Conservation (phyloP, 2,113 vertebrate genomes). For the Rhagologus leucostigma region DNA sequence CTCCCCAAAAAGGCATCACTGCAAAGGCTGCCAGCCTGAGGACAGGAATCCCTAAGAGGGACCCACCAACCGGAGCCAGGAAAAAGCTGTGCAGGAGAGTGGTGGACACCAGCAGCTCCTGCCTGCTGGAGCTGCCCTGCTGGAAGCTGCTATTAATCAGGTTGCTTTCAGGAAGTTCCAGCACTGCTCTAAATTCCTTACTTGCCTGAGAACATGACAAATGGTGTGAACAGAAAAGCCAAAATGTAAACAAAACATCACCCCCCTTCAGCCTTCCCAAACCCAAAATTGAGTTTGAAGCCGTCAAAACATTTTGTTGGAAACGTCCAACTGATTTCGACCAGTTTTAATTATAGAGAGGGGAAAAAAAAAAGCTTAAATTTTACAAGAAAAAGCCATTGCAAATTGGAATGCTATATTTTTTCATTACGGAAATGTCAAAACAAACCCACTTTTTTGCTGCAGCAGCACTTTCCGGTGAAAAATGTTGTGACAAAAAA, state of each 20-base stretch:
- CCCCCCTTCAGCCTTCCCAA: neutral
- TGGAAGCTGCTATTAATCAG: constrained; percentile 21
- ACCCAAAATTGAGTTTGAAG: constrained; percentile 2
- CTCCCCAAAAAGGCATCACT: neutral
- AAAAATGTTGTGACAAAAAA: constrained; percentile 15
- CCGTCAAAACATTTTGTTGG: neutral
- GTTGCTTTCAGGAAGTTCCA: constrained; percentile 20
- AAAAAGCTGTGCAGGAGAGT: neutral
- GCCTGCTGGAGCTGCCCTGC: neutral
- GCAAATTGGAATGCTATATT: neutral
- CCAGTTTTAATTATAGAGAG: neutral
- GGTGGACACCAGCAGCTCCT: neutral
- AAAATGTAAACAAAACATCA: constrained; percentile 33
- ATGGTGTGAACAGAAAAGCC: constrained; percentile 25
- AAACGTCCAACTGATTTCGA: constrained; percentile 9
- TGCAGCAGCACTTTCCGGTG: constrained; percentile 1
- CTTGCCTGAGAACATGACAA: constrained; percentile 15
- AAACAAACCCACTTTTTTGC: neutral
- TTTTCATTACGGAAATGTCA: constrained; percentile 49
- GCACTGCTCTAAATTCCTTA: constrained; percentile 8
- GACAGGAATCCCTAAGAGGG: neutral
- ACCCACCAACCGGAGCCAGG: neutral
- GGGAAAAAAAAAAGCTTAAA: neutral
- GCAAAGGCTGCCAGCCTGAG: neutral
- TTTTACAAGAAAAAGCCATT: neutral